Percentiles rank a stretch among this genome's conserved stretches.
Conservation (phyloP, 2,797 vertebrate species). For the Bradypus variegatus region DNA sequence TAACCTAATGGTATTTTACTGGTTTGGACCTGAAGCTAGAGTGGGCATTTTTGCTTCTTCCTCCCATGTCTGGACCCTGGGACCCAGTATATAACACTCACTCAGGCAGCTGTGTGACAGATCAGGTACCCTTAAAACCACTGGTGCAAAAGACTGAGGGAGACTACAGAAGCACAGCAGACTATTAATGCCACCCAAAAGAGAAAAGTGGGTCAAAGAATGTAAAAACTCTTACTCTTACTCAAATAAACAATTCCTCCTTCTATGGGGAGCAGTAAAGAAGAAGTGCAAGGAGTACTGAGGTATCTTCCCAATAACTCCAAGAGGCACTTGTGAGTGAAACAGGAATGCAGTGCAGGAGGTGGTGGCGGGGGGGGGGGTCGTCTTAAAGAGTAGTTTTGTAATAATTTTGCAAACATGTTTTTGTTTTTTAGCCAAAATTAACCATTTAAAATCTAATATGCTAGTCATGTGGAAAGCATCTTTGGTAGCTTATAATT, state of each 20-base stretch:
- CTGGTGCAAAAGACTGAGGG: not conserved
- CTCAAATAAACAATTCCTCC: not conserved
- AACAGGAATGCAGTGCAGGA: not conserved
- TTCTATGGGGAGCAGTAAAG: not conserved
- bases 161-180: not conserved
- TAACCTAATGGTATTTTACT: constrained; percentile 35
- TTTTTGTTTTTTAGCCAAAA: too few species aligned
- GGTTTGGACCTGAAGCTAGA: not conserved
- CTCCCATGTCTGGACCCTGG: not conserved
- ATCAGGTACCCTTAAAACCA: not conserved
- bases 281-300: not conserved
- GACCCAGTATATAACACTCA: too few species aligned
- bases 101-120: not conserved
- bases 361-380: too few species aligned
- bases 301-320: not conserved
- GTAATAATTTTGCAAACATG: too few species aligned
- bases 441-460: too few species aligned
- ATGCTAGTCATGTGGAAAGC: too few species aligned
- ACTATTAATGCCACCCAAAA: not conserved
- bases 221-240: not conserved
- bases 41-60: not conserved
- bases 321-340: not conserved
- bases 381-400: too few species aligned
- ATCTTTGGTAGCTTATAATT: too few species aligned
- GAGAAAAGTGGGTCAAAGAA: not conserved